Conservation (phyloP, 1,140 invertebrate species). For the Halictus rubicundus region DNA sequence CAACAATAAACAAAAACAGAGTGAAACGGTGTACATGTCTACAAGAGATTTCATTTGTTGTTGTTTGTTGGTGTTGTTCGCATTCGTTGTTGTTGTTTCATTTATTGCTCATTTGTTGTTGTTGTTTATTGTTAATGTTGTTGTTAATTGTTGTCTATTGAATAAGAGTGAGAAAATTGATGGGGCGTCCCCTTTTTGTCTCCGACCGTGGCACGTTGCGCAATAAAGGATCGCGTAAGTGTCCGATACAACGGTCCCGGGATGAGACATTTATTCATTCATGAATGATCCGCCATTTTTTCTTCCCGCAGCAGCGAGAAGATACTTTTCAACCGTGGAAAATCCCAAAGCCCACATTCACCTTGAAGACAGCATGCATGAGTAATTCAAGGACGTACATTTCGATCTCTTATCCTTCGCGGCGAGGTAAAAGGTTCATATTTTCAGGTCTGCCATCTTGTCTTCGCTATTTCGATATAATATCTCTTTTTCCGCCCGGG, state of each 20-base stretch:
- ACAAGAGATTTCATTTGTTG: too few relatives aligned
- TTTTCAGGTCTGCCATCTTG: conserved; percentile 12
- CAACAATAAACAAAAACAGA: too few relatives aligned
- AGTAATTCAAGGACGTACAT: conserved; percentile 22
- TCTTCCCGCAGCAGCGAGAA: too few relatives aligned
- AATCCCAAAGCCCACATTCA: background rate
- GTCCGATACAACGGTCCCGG: background rate
- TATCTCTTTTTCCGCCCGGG: background rate
- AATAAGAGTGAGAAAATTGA: too few relatives aligned
- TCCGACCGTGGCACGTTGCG: too few relatives aligned
- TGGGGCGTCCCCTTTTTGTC: too few relatives aligned
- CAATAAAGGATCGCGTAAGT: background rate
- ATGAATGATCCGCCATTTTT: background rate
- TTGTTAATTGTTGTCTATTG: too few relatives aligned
- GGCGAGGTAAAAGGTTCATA: conserved; percentile 30
- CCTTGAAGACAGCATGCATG: background rate
- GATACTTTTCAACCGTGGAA: background rate
- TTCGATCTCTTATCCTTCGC: conserved; percentile 11
- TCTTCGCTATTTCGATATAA: background rate
- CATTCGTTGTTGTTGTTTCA: too few relatives aligned
- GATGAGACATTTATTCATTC: background rate
- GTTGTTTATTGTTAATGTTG: too few relatives aligned
- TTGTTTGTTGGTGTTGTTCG: too few relatives aligned
- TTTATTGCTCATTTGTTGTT: too few relatives aligned
- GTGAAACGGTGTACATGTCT: too few relatives aligned